Evolutionary conservation across 2,797 vertebrate genomes (phyloP).

Genomic region (Propithecus perrieri): DNA sequence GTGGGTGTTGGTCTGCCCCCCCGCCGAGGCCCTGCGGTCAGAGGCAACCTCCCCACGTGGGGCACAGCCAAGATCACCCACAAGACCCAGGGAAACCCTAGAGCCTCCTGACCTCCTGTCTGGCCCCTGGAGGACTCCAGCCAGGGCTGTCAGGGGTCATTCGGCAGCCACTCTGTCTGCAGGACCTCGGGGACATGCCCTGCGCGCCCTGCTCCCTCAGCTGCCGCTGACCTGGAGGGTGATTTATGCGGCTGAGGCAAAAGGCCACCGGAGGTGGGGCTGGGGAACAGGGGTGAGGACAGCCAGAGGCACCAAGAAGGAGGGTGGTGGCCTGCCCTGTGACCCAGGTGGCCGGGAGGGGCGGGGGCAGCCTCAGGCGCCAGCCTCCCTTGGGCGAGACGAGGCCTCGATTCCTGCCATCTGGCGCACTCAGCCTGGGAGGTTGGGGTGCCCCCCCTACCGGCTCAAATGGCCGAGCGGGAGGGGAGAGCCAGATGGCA

Average conservation of each 20-base stretch:
- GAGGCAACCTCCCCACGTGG: not conserved
- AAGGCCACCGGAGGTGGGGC: slow-evolving; percentile 65
- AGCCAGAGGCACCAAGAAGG: slow-evolving; percentile 78
- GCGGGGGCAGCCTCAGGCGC: not conserved
- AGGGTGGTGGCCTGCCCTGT: slow-evolving; percentile 82
- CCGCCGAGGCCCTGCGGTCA: not conserved
- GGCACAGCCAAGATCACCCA: not conserved
- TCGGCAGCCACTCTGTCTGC: not conserved
- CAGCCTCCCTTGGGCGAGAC: slow-evolving; percentile 59
- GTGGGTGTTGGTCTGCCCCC: not conserved
- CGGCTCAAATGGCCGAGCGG: slow-evolving; percentile 49
- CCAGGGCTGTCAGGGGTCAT: not conserved
- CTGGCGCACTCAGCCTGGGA: slow-evolving; percentile 72
- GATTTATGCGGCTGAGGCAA: slow-evolving; percentile 87
- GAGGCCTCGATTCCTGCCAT: slow-evolving; percentile 58
- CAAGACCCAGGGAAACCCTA: not conserved
- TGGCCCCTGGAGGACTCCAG: not conserved
- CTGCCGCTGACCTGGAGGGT: slow-evolving; percentile 69
- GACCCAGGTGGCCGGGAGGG: slow-evolving; percentile 74
- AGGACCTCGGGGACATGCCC: not conserved
- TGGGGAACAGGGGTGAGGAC: slow-evolving; percentile 76
- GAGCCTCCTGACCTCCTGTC: not conserved
- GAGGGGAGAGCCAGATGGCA: slow-evolving; percentile 90
- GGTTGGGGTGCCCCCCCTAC: not conserved
- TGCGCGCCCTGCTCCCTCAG: not conserved